Evolutionary conservation across 2,797 vertebrate species (phyloP).

Genomic region (Megaceryle alcyon): DNA sequence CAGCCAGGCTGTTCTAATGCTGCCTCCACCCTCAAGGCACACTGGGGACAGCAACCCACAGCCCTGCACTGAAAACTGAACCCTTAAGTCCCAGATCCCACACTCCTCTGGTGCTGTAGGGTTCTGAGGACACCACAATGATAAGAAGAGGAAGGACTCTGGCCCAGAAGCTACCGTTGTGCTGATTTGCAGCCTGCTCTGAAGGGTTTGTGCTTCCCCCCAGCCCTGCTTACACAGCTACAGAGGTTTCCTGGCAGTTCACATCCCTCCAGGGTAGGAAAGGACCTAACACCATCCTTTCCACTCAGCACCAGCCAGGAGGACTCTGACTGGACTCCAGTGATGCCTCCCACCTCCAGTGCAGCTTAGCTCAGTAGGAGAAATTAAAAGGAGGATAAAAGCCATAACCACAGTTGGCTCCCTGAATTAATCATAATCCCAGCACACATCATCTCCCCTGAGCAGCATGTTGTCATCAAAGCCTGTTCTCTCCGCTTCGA

Average conservation of each 20-base stretch:
- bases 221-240: not conserved
- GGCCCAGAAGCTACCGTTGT: not conserved
- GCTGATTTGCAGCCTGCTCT: not conserved
- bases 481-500: not conserved
- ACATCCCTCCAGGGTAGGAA: not conserved
- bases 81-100: not conserved
- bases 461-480: conserved; percentile 23
- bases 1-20: not conserved
- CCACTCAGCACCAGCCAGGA: not conserved
- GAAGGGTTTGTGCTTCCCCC: not conserved
- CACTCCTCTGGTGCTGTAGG: not conserved
- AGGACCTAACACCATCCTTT: not conserved
- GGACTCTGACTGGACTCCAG: not conserved
- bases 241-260: not conserved
- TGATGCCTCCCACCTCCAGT: not conserved
- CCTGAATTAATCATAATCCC: conserved; percentile 41
- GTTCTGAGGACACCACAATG: not conserved
- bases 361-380: not conserved
- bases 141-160: not conserved
- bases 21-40: not conserved
- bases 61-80: not conserved
- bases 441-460: not conserved
- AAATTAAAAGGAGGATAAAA: conserved; percentile 26
- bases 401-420: not conserved
- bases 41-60: not conserved